Base-by-base conservation (phyloP, 2,113 vertebrate species). In the Phoxinus phoxinus region DNA sequence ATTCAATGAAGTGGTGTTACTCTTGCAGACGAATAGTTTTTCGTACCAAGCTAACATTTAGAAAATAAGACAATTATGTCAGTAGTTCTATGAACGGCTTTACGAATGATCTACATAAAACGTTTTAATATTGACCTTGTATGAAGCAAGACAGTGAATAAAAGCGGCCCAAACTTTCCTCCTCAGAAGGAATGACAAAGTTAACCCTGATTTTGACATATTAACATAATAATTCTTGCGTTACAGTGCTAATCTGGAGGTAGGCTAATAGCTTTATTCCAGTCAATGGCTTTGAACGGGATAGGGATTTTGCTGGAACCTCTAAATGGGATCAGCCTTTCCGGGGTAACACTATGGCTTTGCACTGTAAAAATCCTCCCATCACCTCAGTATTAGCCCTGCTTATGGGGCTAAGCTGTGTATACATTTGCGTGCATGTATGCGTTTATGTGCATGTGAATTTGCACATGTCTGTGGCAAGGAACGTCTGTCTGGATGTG, bases 251-350 rank as follows among this genome's bases (percentile, higher is more conserved):
- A 69, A 79, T 59, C 44, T 78, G 46, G 25, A 72, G 53, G n/a
- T 37, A 76, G 46, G 32, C 37, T 71, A 46, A 80, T 83, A 79
- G 75, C 75, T 87, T 86, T 73, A 58, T 83, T 83, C 81, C 81
- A 83, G 48, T 83, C 67, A 83, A 83, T 83, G 81, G 48, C 67
- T 83, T 35, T 83, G 81, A 83, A 83, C 72, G 67, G 81, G 46
- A 56, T 56, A 46, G 80, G 80, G 81, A 83, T 83, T 83, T 83
- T 58, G 67, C 35, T 53, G 81, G 65, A 71, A 72, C 44, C 81
- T 83, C 65, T 83, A 83, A 83, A 83, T 83, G 65, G 80, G 67
- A 83, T 83, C 67, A 72, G 51, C 41, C 30, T 81, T 86, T 63
- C 30, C 6, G n/a, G 79, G 78, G 84, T 63, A 71, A 61, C 21